These are phyloP conservation scores for Neodiprion fabricii DNA, from an alignment of 1,140 invertebrate species.

Conservation along the genomic window DNA sequence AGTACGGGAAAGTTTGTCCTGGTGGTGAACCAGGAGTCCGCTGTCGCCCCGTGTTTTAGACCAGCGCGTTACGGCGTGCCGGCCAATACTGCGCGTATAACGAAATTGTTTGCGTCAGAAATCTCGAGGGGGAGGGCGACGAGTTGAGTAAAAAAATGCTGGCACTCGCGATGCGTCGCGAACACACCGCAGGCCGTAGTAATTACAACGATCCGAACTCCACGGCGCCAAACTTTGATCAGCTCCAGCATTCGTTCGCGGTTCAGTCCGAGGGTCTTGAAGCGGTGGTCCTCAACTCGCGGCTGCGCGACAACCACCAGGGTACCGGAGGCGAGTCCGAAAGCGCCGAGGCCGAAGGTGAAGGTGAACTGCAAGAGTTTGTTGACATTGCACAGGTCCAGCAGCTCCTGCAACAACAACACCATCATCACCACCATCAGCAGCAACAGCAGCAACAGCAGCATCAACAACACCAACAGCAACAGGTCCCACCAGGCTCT, in stretches of 20 bases:
- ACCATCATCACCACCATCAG: conserved; percentile 47
- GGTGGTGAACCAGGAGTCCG: neutral
- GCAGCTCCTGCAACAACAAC: conserved; percentile 53
- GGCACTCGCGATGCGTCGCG: conserved; percentile 60
- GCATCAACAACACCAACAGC: conserved; percentile 31
- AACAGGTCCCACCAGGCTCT: conserved; percentile 28
- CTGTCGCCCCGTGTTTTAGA: neutral
- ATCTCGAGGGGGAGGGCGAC: neutral
- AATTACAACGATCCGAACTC: conserved; percentile 55
- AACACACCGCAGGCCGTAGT: conserved; percentile 57
- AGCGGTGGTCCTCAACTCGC: conserved; percentile 6
- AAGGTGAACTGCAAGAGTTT: conserved; percentile 55
- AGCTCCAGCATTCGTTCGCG: conserved; percentile 52
- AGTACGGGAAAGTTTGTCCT: neutral
- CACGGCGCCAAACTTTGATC: conserved; percentile 53
- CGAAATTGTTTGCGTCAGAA: neutral
- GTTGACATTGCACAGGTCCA: conserved; percentile 57
- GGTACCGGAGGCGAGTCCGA: conserved; percentile 43
- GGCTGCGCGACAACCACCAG: conserved; percentile 25
- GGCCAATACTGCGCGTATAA: neutral
- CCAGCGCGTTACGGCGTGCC: neutral
- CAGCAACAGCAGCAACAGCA: conserved; percentile 46
- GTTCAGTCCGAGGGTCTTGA: neutral
- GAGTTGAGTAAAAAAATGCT: conserved; percentile 52
- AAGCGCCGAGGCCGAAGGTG: conserved; percentile 34